A percentile compares a stretch with the other conserved stretches of the same genome.
These are phyloP conservation scores for Zalophus californianus DNA, from an alignment of 2,797 vertebrate genomes.

Conservation along the genomic window DNA sequence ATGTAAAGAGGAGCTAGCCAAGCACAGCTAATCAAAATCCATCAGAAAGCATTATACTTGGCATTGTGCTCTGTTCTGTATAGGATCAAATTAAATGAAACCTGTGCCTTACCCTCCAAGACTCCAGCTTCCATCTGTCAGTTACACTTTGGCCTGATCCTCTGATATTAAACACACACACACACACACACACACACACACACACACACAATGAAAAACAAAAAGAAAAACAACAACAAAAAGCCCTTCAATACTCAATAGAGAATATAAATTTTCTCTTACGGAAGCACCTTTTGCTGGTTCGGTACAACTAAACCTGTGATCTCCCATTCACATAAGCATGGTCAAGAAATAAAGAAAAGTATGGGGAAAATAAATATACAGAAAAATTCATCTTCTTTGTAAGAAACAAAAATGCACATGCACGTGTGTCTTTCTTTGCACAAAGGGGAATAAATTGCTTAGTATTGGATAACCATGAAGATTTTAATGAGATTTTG, in stretches of 20 bases:
- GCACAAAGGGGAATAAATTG: neutral
- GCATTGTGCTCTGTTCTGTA: neutral
- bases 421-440: neutral
- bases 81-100: constrained; percentile 55
- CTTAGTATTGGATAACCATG: neutral
- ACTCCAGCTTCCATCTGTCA: neutral
- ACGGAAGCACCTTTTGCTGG: neutral
- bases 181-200: neutral
- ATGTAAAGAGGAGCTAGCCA: constrained; percentile 54
- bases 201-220: neutral
- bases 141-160: neutral
- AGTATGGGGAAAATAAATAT: neutral
- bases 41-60: constrained; percentile 38
- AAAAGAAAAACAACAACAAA: neutral
- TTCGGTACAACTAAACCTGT: neutral
- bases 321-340: neutral
- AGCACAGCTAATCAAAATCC: constrained; percentile 65
- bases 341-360: neutral
- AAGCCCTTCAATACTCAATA: neutral
- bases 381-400: neutral
- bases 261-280: neutral
- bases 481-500: constrained; percentile 47
- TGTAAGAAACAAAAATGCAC: neutral
- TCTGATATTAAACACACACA: neutral
- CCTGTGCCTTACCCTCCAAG: neutral